A percentile compares a stretch with the other conserved stretches of the same genome.
These are phyloP conservation scores for Plutomurus gul DNA, from an alignment of 1,140 invertebrate genomes.

Conservation along the genomic window DNA sequence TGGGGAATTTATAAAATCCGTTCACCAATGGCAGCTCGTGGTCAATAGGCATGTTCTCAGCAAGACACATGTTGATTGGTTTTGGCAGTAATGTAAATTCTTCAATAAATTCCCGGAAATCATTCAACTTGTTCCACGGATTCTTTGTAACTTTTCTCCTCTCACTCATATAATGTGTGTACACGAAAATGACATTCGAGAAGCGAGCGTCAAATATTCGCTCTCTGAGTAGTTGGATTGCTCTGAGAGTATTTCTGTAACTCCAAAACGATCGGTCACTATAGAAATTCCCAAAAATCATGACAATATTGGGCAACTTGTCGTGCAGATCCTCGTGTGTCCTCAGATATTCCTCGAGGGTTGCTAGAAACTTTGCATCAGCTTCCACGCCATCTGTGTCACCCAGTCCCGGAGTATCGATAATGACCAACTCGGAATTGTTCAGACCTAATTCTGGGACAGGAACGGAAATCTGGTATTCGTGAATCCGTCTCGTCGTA, in stretches of 20 bases:
- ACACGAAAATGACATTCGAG: background rate
- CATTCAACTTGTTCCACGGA: background rate
- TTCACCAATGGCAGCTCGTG: background rate
- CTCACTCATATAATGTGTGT: background rate
- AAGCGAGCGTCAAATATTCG: background rate
- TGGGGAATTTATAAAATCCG: background rate
- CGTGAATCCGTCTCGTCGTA: background rate
- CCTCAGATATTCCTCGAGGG: background rate
- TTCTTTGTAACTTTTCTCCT: background rate
- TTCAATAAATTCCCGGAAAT: background rate
- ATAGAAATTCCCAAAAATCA: background rate
- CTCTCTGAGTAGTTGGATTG: background rate
- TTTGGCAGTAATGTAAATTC: background rate
- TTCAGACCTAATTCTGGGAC: background rate
- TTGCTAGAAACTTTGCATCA: conserved; percentile 30
- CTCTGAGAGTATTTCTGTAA: background rate
- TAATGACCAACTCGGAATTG: conserved; percentile 18
- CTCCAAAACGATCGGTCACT: background rate
- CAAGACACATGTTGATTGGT: background rate
- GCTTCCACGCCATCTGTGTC: conserved; percentile 4
- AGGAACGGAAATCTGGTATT: background rate
- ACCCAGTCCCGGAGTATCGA: conserved; percentile 1
- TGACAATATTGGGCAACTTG: conserved; percentile 2
- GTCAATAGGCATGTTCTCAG: background rate
- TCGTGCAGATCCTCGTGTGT: background rate